Conservation (phyloP, 35 echinoderm and acorn worm species). For the Chiridota heheva region DNA sequence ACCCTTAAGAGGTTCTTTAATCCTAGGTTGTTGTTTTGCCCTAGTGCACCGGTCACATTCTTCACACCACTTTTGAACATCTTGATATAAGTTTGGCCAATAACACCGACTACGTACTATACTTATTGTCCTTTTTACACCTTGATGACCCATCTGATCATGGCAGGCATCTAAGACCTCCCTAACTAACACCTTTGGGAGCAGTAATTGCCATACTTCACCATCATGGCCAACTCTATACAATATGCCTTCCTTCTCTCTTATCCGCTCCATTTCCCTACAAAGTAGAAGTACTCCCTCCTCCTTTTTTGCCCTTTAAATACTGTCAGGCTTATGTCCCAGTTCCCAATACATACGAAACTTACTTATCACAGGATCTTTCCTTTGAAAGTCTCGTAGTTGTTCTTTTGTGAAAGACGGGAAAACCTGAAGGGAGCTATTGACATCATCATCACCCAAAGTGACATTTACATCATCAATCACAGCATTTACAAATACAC, state of each 20-base stretch:
- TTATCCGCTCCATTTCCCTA: neutral
- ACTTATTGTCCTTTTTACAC: constrained; percentile 16
- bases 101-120: constrained; percentile 20
- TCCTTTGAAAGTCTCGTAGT: no score
- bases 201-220: constrained; percentile 2
- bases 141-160: constrained; percentile 45
- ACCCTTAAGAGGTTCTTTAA: constrained; percentile 10
- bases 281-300: no score
- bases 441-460: no score
- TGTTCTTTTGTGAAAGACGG: no score
- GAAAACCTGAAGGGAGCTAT: no score
- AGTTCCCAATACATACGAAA: no score
- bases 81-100: constrained; percentile 18
- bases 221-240: constrained; percentile 6
- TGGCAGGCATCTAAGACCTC: constrained; percentile 27
- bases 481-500: no score
- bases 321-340: no score
- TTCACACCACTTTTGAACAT: neutral
- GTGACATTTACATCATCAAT: no score
- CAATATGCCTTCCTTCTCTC: constrained; percentile 2
- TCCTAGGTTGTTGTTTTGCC: constrained; percentile 32
- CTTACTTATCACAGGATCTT: no score
- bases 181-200: neutral
- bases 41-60: constrained; percentile 45
- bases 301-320: no score